Evolutionary conservation across 2,797 vertebrate species (phyloP).

Genomic region (Gymnoscopelus microlampas): DNA sequence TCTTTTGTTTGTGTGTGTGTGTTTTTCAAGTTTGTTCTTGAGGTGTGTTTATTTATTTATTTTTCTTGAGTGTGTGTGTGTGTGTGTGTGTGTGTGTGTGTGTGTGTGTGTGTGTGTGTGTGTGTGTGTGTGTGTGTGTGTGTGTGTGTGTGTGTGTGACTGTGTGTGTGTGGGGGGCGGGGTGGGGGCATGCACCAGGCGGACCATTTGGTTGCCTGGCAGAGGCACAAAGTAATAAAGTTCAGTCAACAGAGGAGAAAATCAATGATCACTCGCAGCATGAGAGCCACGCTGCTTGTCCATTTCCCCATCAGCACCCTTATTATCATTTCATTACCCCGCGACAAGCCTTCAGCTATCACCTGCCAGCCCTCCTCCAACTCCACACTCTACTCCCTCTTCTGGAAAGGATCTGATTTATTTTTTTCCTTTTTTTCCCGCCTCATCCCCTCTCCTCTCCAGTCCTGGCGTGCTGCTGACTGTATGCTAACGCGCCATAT

Average conservation of each 20-base stretch:
- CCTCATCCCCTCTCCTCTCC: slow-evolving; percentile 30
- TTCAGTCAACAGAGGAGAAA: slow-evolving; percentile 76
- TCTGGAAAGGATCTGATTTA: slow-evolving; percentile 63
- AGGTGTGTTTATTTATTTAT: no score
- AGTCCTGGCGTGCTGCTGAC: slow-evolving; percentile 50
- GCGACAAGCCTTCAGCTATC: slow-evolving; percentile 45
- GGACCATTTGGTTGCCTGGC: slow-evolving; percentile 67
- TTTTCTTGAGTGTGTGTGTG: no score
- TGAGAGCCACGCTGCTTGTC: slow-evolving; percentile 57
- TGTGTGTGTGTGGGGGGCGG: slow-evolving; percentile 1
- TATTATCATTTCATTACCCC: slow-evolving; percentile 78
- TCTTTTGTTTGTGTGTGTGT: no score
- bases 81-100: neutral
- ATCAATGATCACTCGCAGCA: slow-evolving; percentile 77
- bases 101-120: neutral
- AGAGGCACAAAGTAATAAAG: slow-evolving; percentile 65
- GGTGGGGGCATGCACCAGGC: slow-evolving; percentile 14
- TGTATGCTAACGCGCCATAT: slow-evolving; percentile 55
- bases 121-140: neutral
- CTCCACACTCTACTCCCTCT: slow-evolving; percentile 40
- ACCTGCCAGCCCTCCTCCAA: slow-evolving; percentile 25
- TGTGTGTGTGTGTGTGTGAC: slow-evolving; percentile 7
- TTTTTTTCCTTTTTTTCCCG: slow-evolving; percentile 27
- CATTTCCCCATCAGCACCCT: slow-evolving; percentile 63
- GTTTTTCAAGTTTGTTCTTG: no score